Base-by-base conservation (phyloP, 2,113 vertebrate species). In the Scytalopus superciliaris region DNA sequence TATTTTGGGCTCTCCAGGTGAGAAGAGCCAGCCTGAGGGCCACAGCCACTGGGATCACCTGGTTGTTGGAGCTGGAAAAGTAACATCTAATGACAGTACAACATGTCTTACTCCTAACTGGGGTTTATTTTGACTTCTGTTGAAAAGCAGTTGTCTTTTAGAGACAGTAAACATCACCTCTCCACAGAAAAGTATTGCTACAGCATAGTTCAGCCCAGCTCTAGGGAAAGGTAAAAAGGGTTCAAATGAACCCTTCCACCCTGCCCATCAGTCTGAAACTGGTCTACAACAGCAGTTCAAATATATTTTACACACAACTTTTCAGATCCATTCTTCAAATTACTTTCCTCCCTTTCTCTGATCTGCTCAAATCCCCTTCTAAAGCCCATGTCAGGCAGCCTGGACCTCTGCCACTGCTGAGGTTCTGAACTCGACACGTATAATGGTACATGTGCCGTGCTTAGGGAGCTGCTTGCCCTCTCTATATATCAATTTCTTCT, bases 371-470 rank as follows among this genome's bases (percentile, higher is more conserved):
- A 1, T 10, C 9, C 14, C 57, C 56, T 28, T n/a, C 50, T 14
- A 37, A 66, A 9, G 6, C 17, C 12, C 25, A 7, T 2, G 13
- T 8, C 33, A 25, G 44, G 22, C 16, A 50, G 37, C 2, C 28
- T 13, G 25, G 60, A 6, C 6, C 25, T 40, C 35, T 19, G 40
- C 45, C 60, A 70, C 25, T 25, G 2, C n/a, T 27, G 47, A 12
- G 81, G 16, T 33, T 27, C 40, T 14, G 13, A 19, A 12, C 66
- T 9, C 14, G 3, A 8, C 24, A 52, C 9, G 0, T 0, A 6
- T 0, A 11, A 21, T 4, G 1, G 9, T 15, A 6, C 2, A 3
- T 33, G 15, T 52, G 10, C 9, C 10, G 8, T 2, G 1, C 8
- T 39, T 4, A 13, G 5, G 37, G 4, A 39, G 35, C 39, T 24